Conservation (phyloP, 2,888 invertebrate genomes). For the Pseudococcus viburni region DNA sequence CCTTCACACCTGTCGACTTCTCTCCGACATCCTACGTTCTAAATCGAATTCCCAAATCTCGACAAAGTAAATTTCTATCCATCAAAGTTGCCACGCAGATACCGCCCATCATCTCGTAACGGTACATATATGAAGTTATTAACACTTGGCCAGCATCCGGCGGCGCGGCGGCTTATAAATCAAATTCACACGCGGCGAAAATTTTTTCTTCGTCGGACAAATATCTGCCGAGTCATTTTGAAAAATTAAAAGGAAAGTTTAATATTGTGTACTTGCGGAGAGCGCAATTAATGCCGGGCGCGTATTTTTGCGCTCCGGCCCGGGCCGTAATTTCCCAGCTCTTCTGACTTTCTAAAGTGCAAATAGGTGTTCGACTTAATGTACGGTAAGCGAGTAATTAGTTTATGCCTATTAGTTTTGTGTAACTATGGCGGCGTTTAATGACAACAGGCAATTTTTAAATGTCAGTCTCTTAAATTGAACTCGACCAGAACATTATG, state of each 20-base stretch:
- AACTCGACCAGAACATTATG: conserved; percentile 47
- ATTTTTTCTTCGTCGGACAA: background rate
- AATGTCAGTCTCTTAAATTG: conserved; percentile 53
- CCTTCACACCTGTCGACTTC: no score
- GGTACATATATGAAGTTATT: conserved; percentile 61
- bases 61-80: background rate
- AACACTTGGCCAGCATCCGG: conserved; percentile 10
- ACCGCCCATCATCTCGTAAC: conserved; percentile 42
- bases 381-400: conserved; percentile 64
- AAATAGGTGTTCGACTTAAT: conserved; percentile 62
- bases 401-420: conserved; percentile 61
- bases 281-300: conserved; percentile 56
- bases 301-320: conserved; percentile 54
- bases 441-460: conserved; percentile 53
- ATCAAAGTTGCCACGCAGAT: background rate
- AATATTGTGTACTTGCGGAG: conserved; percentile 51
- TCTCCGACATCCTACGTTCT: no score
- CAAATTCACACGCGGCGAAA: conserved; percentile 59
- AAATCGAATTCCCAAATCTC: no score
- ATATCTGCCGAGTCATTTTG: conserved; percentile 58
- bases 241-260: conserved; percentile 65
- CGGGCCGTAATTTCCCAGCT: conserved; percentile 43
- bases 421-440: conserved; percentile 57
- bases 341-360: conserved; percentile 63
- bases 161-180: conserved; percentile 5